Conservation (phyloP, 2,797 vertebrate genomes). For the Echiichthys vipera region DNA sequence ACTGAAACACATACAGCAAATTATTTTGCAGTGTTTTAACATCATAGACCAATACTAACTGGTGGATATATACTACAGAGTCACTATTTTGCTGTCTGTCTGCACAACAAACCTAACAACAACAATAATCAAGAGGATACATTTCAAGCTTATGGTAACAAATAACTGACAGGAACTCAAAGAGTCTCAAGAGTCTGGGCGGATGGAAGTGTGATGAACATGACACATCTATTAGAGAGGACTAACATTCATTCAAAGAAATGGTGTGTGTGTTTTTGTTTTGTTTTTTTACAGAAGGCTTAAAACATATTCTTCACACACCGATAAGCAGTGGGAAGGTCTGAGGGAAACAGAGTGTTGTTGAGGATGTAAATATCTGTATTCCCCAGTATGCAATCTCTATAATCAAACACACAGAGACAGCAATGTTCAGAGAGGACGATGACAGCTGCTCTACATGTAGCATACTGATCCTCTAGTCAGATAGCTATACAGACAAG, state of each 20-base stretch:
- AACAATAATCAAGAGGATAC: conserved; percentile 7
- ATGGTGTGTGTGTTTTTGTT: neutral
- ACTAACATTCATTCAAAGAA: conserved; percentile 6
- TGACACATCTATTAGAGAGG: neutral
- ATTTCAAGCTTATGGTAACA: neutral
- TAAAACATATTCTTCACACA: neutral
- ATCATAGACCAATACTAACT: conserved; percentile 1
- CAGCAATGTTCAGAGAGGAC: conserved; percentile 28
- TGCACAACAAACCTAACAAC: conserved; percentile 16
- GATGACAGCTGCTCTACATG: conserved; percentile 62
- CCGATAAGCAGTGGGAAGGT: neutral
- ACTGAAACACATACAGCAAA: neutral
- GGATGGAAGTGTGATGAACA: neutral
- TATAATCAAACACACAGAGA: conserved; percentile 31
- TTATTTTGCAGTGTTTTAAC: conserved; percentile 11
- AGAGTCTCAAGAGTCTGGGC: neutral
- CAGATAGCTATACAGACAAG: conserved; percentile 78
- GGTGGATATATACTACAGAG: neutral
- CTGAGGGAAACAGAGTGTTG: neutral
- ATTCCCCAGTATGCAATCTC: conserved; percentile 17
- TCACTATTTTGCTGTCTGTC: conserved; percentile 4
- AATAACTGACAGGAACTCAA: neutral
- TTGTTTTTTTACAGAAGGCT: neutral
- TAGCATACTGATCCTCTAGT: conserved; percentile 62
- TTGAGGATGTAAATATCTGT: conserved; percentile 23